phyloP scores from a whole-genome alignment of 2,797 vertebrate genomes.

The Lepilemur septentrionalis region DNA sequence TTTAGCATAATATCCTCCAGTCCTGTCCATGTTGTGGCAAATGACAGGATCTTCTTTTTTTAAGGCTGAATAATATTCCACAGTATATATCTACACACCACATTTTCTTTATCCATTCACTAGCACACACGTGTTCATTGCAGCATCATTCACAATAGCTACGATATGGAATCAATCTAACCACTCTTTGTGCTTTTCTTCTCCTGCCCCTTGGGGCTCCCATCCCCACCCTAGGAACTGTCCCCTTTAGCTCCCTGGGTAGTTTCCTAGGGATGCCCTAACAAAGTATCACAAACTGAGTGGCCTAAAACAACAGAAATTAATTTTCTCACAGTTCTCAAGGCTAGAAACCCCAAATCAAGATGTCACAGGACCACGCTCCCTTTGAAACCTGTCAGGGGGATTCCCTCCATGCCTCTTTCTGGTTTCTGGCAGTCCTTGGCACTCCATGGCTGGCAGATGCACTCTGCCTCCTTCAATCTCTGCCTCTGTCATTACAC shows the following conservation, averaged over 20 bases:
- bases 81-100: background rate
- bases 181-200: background rate
- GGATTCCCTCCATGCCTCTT: background rate
- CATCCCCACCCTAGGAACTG: background rate
- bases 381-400: background rate
- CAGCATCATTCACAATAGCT: background rate
- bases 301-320: background rate
- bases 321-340: background rate
- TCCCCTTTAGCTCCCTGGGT: background rate
- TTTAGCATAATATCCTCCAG: background rate
- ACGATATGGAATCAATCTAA: background rate
- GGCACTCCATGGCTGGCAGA: too few relatives aligned
- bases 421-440: background rate
- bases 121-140: too few relatives aligned
- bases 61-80: background rate
- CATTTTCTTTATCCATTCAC: background rate
- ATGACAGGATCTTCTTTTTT: background rate
- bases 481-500: background rate
- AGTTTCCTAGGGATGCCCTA: background rate
- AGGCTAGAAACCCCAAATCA: background rate
- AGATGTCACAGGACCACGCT: background rate
- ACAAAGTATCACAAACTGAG: background rate
- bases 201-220: background rate
- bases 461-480: rapidly evolving
- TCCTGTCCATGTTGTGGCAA: background rate